These are phyloP conservation scores for Myrmophylax atrothorax DNA, from an alignment of 2,113 vertebrate genomes.

Conservation along the genomic window DNA sequence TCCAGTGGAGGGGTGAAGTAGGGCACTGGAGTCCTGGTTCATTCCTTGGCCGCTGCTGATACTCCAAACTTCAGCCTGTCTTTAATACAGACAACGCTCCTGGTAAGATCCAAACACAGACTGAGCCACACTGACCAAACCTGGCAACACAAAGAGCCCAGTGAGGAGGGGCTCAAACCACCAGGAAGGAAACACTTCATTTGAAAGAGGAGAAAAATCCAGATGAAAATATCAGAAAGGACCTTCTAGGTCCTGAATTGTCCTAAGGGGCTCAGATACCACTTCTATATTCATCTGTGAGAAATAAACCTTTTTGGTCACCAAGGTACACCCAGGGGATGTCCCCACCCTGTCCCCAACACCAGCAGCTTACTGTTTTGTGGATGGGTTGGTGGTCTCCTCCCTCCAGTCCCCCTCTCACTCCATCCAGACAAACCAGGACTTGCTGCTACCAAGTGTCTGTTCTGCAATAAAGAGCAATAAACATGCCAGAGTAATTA, in stretches of 20 bases:
- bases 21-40: background rate
- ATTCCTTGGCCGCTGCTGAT: background rate
- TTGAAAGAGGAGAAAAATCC: background rate
- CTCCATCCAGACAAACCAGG: background rate
- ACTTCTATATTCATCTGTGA: background rate
- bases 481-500: slow-evolving; percentile 81
- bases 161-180: background rate
- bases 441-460: slow-evolving; percentile 29
- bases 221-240: background rate
- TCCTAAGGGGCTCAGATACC: background rate
- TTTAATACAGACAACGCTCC: background rate
- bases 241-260: background rate
- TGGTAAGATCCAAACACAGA: background rate
- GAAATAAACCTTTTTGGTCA: background rate
- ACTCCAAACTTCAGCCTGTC: background rate
- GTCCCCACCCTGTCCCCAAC: background rate
- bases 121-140: background rate
- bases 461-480: slow-evolving; percentile 69
- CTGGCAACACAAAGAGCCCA: background rate
- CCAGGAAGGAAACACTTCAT: background rate
- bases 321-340: background rate
- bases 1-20: background rate
- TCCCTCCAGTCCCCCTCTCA: background rate
- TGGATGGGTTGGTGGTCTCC: background rate
- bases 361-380: background rate